Evolutionary conservation across 2,797 vertebrate species (phyloP), one percentile per base, ranked within the genome.

Genomic region (Huso huso): DNA sequence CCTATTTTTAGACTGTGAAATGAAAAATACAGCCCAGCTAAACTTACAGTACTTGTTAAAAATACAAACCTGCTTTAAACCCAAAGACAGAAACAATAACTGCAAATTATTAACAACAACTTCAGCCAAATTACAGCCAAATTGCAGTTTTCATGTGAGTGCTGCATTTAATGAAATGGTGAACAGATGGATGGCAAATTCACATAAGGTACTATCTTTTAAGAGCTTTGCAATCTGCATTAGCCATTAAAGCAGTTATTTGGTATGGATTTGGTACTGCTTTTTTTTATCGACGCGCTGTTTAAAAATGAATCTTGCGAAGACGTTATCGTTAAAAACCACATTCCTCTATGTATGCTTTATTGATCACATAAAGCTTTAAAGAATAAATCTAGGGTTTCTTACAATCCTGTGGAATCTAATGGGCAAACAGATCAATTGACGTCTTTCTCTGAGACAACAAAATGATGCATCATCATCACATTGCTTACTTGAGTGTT

Each of bases 381-480:
- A 53, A 69, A 66, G 60, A 68, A 68, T 68, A 48, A 68, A 65
- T 69, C 68, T 66, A 72, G 73, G 74, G 70, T 70, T 69, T 70
- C 15, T 18, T 18, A 49, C n/a, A 63, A 67, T 77, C 74, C 73
- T 64, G 61, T 69, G 75, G 70, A 68, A 62, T 68, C 67, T 63
- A 60, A 51, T n/a, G 67, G 61, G 61, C 61, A 62, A 62, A 50
- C 58, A 73, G 53, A 73, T 72, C 71, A 75, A 80, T 74, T 71
- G 73, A 18, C n/a, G n/a, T n/a, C n/a, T n/a, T n/a, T n/a, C n/a
- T 79, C 18, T 68, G 64, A 72, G 65, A 13, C 57, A 63, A 72
- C 49, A 53, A 69, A 73, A 70, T 80, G 76, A 82, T 68, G 75
- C 75, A 85, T 82, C 83, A 85, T 82, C 83, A 79, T 77, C 53